phyloP scores from a whole-genome alignment of 2,888 invertebrate genomes.

The Nephrotoma flavescens region DNA sequence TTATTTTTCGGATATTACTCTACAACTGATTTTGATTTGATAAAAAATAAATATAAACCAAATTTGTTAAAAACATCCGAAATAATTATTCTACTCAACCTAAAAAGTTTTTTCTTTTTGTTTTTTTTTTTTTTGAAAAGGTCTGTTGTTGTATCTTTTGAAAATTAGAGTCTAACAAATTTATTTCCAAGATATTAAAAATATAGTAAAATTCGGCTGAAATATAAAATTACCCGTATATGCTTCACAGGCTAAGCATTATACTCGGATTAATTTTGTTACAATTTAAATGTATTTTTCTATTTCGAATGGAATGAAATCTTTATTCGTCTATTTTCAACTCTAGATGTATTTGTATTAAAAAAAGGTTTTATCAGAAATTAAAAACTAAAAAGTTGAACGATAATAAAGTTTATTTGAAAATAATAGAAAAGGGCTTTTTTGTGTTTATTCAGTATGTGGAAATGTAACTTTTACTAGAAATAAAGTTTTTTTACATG shows the following conservation, averaged over 20 bases:
- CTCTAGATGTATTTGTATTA: neutral
- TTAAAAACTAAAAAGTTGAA: neutral
- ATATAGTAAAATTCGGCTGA: neutral
- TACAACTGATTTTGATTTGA: neutral
- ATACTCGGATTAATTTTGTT: neutral
- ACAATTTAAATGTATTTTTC: neutral
- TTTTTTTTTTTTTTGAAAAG: neutral
- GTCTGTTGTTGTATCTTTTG: neutral
- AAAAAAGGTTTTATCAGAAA: neutral
- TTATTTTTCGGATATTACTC: neutral
- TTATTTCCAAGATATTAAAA: neutral
- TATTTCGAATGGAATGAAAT: neutral
- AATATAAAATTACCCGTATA: neutral
- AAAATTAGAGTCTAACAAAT: neutral
- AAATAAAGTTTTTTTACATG: neutral
- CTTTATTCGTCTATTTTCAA: neutral
- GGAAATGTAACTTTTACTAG: neutral
- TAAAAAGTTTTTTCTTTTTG: neutral
- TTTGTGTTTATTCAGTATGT: neutral
- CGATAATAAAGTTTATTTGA: neutral
- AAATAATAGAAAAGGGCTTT: neutral
- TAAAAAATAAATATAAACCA: neutral
- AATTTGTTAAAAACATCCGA: neutral
- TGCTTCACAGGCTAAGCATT: neutral
- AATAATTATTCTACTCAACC: neutral